Conservation (phyloP, 2,888 invertebrate genomes). For the Mesoligia furuncula region DNA sequence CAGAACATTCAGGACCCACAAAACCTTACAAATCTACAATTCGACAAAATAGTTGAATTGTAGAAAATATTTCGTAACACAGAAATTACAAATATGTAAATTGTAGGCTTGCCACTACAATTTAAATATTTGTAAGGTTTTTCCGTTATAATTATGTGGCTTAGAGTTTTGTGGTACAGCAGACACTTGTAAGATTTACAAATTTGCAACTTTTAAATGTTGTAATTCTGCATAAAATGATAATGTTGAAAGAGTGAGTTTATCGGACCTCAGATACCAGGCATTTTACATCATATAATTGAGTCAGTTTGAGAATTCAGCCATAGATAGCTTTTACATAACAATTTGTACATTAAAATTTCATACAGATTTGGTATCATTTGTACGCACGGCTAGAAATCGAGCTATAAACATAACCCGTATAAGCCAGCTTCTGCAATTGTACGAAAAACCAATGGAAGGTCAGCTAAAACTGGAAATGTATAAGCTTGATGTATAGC, state of each 20-base stretch:
- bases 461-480: too few species aligned
- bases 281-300: background rate
- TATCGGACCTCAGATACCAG: background rate
- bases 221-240: background rate
- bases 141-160: background rate
- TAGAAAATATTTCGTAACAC: background rate
- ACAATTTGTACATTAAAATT: conserved; percentile 24
- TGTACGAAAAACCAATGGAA: too few species aligned
- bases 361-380: conserved; percentile 46
- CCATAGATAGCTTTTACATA: conserved; percentile 16
- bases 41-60: background rate
- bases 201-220: background rate
- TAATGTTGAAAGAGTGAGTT: background rate
- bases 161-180: background rate
- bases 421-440: too few species aligned
- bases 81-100: background rate
- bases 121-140: background rate
- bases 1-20: background rate
- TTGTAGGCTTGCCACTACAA: too few species aligned
- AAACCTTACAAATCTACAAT: background rate
- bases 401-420: too few species aligned
- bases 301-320: background rate
- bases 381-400: conserved; percentile 16
- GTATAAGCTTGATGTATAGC: too few species aligned
- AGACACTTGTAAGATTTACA: background rate